Evolutionary conservation across 2,797 vertebrate species (phyloP).

Genomic region (Champsocephalus esox): DNA sequence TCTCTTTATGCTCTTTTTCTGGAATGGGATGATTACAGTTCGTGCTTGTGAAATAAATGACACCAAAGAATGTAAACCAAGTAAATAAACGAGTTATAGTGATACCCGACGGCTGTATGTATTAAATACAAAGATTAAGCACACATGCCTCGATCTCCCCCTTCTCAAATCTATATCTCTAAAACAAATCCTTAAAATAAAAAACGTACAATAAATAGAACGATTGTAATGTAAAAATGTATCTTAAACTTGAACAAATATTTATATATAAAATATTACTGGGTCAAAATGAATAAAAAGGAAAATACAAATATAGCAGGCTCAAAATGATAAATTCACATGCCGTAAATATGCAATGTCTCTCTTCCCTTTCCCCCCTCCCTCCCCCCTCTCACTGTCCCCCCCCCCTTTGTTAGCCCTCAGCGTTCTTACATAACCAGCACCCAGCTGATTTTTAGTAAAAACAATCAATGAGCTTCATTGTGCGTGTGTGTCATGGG

Average conservation of each 20-base stretch:
- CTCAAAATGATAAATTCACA: constrained; percentile 12
- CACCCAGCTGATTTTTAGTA: constrained; percentile 74
- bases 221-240: too few species aligned
- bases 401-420: constrained; percentile 26
- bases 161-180: too few species aligned
- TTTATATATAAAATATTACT: too few species aligned
- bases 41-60: background rate
- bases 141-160: too few species aligned
- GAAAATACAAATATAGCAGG: constrained; percentile 6
- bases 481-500: constrained; percentile 45
- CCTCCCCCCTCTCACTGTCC: background rate
- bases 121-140: background rate
- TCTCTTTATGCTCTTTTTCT: background rate
- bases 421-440: constrained; percentile 71
- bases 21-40: background rate
- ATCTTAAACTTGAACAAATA: too few species aligned
- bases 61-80: background rate
- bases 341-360: constrained; percentile 39
- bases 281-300: too few species aligned
- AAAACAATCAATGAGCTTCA: constrained; percentile 70
- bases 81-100: accelerated
- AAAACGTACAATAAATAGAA: too few species aligned
- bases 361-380: too few species aligned
- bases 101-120: background rate
- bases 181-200: too few species aligned